These are phyloP conservation scores for Didymodactylos carnosus DNA, from an alignment of 2,888 invertebrate species.

Conservation along the genomic window DNA sequence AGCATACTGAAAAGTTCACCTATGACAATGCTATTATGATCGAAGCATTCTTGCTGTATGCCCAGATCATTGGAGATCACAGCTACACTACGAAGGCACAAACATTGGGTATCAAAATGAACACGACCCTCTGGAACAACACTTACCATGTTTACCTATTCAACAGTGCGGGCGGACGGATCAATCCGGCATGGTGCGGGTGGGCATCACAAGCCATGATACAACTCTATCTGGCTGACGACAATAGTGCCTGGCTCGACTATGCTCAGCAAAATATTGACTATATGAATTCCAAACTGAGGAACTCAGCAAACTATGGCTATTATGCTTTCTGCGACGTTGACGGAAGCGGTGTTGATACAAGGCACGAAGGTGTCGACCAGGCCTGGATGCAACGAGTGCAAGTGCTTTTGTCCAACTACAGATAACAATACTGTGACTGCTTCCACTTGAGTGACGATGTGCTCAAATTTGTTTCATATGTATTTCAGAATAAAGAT, in stretches of 20 bases:
- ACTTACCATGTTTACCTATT: neutral
- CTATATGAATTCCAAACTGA: neutral
- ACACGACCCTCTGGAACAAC: neutral
- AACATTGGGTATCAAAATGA: neutral
- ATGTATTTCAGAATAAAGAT: no score
- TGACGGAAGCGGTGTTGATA: neutral
- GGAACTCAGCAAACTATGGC: neutral
- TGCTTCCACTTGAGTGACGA: no score
- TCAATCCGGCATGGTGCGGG: neutral
- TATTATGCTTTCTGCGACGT: neutral
- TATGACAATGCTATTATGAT: neutral
- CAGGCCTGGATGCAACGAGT: neutral
- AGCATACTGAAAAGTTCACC: neutral
- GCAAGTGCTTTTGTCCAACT: neutral
- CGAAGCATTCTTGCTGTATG: neutral
- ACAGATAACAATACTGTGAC: neutral
- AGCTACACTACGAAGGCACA: neutral
- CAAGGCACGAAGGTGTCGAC: neutral
- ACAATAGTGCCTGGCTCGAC: neutral
- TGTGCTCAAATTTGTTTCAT: no score
- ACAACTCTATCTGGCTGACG: neutral
- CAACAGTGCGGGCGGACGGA: neutral
- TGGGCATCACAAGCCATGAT: neutral
- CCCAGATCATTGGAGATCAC: neutral
- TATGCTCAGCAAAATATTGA: neutral